phyloP scores from a whole-genome alignment of 2,888 invertebrate genomes.

The Heliconius ethilla region DNA sequence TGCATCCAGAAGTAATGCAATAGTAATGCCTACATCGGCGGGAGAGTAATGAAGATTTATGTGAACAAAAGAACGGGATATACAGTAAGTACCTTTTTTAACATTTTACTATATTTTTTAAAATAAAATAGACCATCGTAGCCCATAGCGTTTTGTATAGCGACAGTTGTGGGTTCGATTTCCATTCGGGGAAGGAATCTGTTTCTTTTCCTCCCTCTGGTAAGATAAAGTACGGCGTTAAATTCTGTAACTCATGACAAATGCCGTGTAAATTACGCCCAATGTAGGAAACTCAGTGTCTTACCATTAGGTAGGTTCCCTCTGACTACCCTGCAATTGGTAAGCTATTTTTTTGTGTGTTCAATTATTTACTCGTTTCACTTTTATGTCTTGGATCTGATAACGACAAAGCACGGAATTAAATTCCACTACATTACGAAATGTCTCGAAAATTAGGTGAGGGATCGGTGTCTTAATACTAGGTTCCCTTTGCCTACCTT shows the following conservation, averaged over 20 bases:
- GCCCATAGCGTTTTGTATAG: background rate
- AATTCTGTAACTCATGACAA: too few relatives aligned
- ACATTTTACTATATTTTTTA: slow-evolving; percentile 3
- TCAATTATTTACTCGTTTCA: background rate
- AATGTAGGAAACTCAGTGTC: background rate
- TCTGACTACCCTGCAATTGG: too few relatives aligned
- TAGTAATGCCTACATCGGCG: slow-evolving; percentile 20
- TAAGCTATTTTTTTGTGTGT: background rate
- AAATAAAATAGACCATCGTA: background rate
- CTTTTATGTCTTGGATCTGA: background rate
- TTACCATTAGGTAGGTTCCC: background rate
- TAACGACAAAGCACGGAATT: too few relatives aligned
- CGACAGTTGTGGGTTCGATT: background rate
- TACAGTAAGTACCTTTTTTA: background rate
- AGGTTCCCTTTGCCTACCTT: background rate
- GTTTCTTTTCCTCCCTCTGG: background rate
- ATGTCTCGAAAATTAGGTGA: background rate
- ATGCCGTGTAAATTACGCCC: too few relatives aligned
- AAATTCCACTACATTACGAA: background rate
- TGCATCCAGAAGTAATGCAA: slow-evolving; percentile 17
- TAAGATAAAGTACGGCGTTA: too few relatives aligned
- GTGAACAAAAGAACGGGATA: background rate
- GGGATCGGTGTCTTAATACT: background rate
- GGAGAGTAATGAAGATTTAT: slow-evolving; percentile 26
- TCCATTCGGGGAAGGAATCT: background rate